Evolutionary conservation across 2,113 vertebrate species (phyloP), one percentile per base, ranked within the genome.

Genomic region (Hemicordylus capensis): DNA sequence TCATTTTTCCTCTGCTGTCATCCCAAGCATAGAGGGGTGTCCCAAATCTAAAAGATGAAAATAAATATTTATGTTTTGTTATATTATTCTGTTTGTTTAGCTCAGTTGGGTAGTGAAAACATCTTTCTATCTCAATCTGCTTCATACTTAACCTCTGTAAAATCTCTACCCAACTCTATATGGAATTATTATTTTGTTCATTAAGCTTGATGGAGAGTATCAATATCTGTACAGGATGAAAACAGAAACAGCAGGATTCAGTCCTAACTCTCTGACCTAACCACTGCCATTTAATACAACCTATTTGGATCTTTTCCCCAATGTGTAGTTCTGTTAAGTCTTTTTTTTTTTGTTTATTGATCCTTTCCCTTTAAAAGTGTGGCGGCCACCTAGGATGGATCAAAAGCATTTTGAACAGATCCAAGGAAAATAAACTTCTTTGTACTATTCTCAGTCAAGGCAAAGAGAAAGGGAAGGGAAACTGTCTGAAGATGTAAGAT

Each of bases 391-490:
- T 84, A 87, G 44, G 24, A 72, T 0, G 1, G n/a, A 85, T 80
- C 48, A 81, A 85, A 88, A 80, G 31, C 56, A 61, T 59, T 88
- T 78, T 64, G 59, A 79, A 79, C 63, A 63, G 61, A 86, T 90
- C 73, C 75, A 76, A 0, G 63, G 28, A 84, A 42, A 77, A 1
- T 56, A 34, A 83, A 34, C 73, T 28, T 1, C 24, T 66, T 73
- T 83, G 70, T 73, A 80, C 66, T 73, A 73, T 86, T 26, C n/a
- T 37, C 1, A 87, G 83, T 79, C 28, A 51, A 74, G 69, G 75
- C 67, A 63, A 80, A 59, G 78, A 84, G 73, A 87, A 80, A 63
- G 90, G 80, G 84, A 66, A 77, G 63, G 10, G 76, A 78, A 90
- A 86, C 87, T 77, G 87, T 83, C 67, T 70, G 58, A 87, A 81